Percentiles rank a stretch among this genome's conserved stretches.
Conservation (phyloP, 2,797 vertebrate species). For the Acanthopagrus latus region DNA sequence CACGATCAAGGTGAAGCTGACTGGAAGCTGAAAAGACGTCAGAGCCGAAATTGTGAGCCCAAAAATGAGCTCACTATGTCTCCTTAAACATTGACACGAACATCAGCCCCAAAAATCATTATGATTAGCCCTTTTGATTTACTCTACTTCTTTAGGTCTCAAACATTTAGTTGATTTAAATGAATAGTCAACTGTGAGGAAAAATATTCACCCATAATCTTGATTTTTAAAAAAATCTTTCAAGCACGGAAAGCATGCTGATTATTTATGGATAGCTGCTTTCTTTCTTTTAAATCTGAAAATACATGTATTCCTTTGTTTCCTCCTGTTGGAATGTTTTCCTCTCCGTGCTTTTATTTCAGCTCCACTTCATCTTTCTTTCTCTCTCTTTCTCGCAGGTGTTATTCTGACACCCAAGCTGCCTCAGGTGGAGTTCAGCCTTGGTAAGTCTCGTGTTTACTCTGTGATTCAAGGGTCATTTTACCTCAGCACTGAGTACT, state of each 20-base stretch:
- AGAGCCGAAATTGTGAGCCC: too few species aligned
- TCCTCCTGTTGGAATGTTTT: slow-evolving; percentile 24
- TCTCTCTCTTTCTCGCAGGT: slow-evolving; percentile 60
- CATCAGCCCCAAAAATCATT: too few species aligned
- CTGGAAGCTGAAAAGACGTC: too few species aligned
- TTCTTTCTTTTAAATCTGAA: background rate
- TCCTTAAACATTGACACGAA: too few species aligned
- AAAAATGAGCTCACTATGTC: too few species aligned
- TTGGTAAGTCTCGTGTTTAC: slow-evolving; percentile 76
- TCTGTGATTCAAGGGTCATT: slow-evolving; percentile 30
- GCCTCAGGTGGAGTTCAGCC: slow-evolving; percentile 79
- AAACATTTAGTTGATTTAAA: slow-evolving; percentile 4
- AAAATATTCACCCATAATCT: background rate
- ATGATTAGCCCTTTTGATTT: background rate
- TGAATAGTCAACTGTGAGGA: background rate
- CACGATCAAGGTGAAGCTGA: too few species aligned
- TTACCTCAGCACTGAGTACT: slow-evolving; percentile 12
- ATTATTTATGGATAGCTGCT: background rate
- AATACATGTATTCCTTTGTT: background rate
- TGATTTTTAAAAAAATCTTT: background rate
- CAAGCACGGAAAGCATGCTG: background rate
- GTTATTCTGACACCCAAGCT: slow-evolving; percentile 68
- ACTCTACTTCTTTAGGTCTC: background rate
- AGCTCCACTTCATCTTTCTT: slow-evolving; percentile 13
- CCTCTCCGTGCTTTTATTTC: slow-evolving; percentile 29